Evolutionary conservation across 2,888 invertebrate species (phyloP).

Genomic region (Aspidapion aeneum): DNA sequence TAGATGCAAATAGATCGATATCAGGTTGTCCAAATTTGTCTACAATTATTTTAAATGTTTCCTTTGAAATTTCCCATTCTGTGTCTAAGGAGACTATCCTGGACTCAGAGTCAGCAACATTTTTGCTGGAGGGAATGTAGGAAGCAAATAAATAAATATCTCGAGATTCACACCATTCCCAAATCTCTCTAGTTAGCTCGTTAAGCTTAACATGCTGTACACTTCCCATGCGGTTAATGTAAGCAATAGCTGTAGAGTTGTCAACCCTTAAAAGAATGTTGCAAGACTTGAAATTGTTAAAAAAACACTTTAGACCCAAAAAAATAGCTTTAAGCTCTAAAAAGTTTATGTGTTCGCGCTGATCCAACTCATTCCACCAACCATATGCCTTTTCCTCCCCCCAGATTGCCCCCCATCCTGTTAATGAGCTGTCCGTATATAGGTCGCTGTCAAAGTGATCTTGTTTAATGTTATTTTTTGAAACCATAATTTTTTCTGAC

Average conservation of each 20-base stretch:
- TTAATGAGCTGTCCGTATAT: neutral
- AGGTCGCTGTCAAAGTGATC: neutral
- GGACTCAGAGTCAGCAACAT: too few relatives aligned
- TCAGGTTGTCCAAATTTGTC: neutral
- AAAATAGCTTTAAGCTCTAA: neutral
- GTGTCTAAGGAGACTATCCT: too few relatives aligned
- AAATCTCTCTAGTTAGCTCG: neutral
- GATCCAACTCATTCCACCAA: neutral
- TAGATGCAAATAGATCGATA: neutral
- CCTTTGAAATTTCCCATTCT: neutral
- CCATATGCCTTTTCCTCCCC: neutral
- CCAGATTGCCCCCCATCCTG: neutral
- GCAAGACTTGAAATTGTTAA: neutral
- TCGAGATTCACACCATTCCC: neutral
- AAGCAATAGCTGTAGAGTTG: neutral
- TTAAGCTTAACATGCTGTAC: neutral
- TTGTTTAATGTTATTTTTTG: neutral
- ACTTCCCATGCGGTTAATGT: too few relatives aligned
- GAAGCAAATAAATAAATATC: neutral
- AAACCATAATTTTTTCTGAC: neutral
- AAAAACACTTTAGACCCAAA: neutral
- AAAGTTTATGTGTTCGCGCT: neutral
- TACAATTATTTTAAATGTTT: neutral
- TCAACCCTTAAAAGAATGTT: neutral
- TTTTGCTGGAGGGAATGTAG: neutral